Base-by-base conservation (phyloP, 1,140 invertebrate species). In the Tenebrio molitor region DNA sequence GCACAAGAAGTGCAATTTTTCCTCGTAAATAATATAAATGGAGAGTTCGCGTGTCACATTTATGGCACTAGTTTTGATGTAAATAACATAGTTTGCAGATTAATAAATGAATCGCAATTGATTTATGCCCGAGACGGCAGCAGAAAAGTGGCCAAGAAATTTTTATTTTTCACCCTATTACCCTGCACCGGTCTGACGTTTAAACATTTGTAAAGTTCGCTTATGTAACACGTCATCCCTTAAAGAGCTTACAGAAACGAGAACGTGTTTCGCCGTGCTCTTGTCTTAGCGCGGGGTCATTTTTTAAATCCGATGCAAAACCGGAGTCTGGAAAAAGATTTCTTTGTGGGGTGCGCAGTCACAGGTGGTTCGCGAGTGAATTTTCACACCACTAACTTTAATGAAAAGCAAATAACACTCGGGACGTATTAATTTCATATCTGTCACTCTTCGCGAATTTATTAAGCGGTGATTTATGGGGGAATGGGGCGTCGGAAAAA, bases 151-250 rank as follows among this genome's bases (percentile, higher is more conserved):
- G 50, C 50, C 50, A 58, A 58, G 50, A 58, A 58, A 58, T 58
- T 58, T 58, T 58, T 58, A 58, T 58, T 58, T 58, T 21, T 23
- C 50, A 58, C 21, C 50, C 50, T 23, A 58, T 58, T 58, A 58
- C 50, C 50, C 50, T 50, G 23, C 50, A 16, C 5, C 2, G 23
- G 23, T 58, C 50, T 58, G 50, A 58, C 50, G 50, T 25, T 58
- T 58, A 58, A 58, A 58, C 50, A 58, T 58, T 58, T 58, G 50
- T 58, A 58, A 58, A 58, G 50, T 58, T 58, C 29, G 23, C 50
- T 58, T 58, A 58, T 58, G 50, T 58, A 58, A 25, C 50, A 29
- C 50, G 50, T 58, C 23, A 29, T 14, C 21, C 23, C 50, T 21
- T 29, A 58, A 58, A 58, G 29, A 58, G 50, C 50, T 58, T 58